A percentile compares a stretch with the other conserved stretches of the same genome.
Conservation (phyloP, 1,140 invertebrate genomes). For the fruit fly (Drosophila melanogaster) region DNA sequence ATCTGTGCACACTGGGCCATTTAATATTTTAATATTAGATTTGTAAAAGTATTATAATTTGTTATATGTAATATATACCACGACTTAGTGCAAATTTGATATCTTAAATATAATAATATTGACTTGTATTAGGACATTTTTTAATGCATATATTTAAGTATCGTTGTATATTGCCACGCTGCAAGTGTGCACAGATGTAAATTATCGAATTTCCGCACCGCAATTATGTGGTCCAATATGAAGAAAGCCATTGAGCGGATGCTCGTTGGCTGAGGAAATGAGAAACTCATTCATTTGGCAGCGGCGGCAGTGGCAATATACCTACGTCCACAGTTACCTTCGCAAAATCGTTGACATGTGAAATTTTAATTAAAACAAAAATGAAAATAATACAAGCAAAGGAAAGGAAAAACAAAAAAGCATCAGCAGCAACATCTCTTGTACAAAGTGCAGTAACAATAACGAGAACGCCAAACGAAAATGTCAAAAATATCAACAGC, state of each 20-base stretch:
- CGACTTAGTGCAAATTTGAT: too few relatives aligned
- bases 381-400: constrained; percentile 64
- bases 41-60: too few relatives aligned
- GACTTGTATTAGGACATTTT: not conserved
- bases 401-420: constrained; percentile 18
- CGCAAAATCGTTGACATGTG: constrained; percentile 72
- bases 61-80: too few relatives aligned
- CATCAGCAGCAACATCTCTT: constrained; percentile 24
- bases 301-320: constrained; percentile 11
- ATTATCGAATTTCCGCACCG: not conserved
- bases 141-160: not conserved
- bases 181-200: too few relatives aligned
- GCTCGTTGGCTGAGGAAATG: constrained; percentile 53
- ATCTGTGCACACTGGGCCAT: too few relatives aligned
- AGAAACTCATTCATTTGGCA: constrained; percentile 50
- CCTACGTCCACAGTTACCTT: constrained; percentile 43
- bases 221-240: constrained; percentile 19
- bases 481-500: constrained; percentile 79
- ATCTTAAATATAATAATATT: too few relatives aligned
- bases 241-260: constrained; percentile 21
- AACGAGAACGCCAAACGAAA: constrained; percentile 73
- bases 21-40: too few relatives aligned
- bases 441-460: constrained; percentile 51
- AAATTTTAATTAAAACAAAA: constrained; percentile 78
- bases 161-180: not conserved